These are phyloP conservation scores for Micromesistius poutassou DNA, from an alignment of 2,797 vertebrate species.

Conservation along the genomic window DNA sequence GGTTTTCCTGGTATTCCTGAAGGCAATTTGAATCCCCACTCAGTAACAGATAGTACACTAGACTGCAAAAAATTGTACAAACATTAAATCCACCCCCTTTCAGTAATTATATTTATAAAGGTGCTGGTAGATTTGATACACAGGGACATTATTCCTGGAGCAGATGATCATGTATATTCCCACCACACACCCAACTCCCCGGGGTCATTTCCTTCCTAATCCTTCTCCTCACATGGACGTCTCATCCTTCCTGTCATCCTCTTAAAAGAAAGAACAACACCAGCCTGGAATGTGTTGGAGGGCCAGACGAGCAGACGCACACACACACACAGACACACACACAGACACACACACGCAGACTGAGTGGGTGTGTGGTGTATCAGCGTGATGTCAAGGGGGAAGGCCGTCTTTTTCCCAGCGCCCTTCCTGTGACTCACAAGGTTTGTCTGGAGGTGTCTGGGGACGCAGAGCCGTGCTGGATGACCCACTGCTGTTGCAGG, in stretches of 20 bases:
- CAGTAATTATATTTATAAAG: too few relatives aligned
- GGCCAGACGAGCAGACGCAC: conserved; percentile 35
- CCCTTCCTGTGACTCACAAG: conserved; percentile 15
- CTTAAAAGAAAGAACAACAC: not conserved
- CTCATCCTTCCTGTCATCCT: conserved; percentile 34
- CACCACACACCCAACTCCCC: not conserved
- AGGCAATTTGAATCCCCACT: too few relatives aligned
- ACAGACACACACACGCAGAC: conserved; percentile 36
- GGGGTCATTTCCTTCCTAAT: not conserved
- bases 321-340: conserved; percentile 19
- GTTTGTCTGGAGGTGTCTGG: conserved; percentile 35
- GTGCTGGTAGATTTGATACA: too few relatives aligned
- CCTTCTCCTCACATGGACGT: conserved; percentile 32
- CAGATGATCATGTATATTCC: not conserved
- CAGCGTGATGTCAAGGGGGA: conserved; percentile 31
- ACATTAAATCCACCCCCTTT: too few relatives aligned
- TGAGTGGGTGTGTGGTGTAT: conserved; percentile 42
- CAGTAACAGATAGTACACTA: too few relatives aligned
- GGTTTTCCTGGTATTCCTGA: too few relatives aligned
- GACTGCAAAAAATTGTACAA: too few relatives aligned
- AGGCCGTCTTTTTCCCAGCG: conserved; percentile 1
- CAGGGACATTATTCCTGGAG: too few relatives aligned
- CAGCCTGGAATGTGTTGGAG: conserved; percentile 45
- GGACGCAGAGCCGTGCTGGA: conserved; percentile 17
- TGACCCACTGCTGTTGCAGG: not conserved